A percentile compares a stretch with the other conserved stretches of the same genome.
These are phyloP conservation scores for Chiloscyllium plagiosum DNA, from an alignment of 2,113 vertebrate genomes.

Conservation along the genomic window DNA sequence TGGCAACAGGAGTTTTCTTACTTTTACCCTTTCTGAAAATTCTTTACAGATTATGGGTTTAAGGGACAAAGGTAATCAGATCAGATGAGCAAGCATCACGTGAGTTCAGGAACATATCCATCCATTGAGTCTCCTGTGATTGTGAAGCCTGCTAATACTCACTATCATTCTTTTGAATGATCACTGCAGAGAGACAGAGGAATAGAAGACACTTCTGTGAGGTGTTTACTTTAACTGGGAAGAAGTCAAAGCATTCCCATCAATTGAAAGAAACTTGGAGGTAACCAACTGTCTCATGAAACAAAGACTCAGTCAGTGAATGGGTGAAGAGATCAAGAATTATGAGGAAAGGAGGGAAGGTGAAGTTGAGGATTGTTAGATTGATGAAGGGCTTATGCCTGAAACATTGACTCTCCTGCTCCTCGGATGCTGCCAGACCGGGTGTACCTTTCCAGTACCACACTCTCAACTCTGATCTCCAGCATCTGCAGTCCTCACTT, in stretches of 20 bases:
- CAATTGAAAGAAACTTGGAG: not conserved
- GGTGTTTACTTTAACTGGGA: not conserved
- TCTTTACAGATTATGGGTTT: not conserved
- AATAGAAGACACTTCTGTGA: not conserved
- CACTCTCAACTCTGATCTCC: no score
- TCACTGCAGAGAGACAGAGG: not conserved
- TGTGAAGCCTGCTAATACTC: not conserved
- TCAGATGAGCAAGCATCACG: not conserved
- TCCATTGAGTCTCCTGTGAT: not conserved
- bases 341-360: no score
- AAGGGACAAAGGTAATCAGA: not conserved
- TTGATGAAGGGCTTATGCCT: no score
- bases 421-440: no score
- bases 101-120: not conserved
- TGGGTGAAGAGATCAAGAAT: no score
- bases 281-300: no score
- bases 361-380: no score
- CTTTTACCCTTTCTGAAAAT: not conserved
- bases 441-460: no score
- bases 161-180: not conserved
- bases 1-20: not conserved
- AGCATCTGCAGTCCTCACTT: no score
- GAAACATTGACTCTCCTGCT: no score
- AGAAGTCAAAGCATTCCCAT: not conserved
- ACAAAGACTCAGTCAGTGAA: no score